phyloP scores from a whole-genome alignment of 2,888 invertebrate genomes.

The Lumbricus terrestris region DNA sequence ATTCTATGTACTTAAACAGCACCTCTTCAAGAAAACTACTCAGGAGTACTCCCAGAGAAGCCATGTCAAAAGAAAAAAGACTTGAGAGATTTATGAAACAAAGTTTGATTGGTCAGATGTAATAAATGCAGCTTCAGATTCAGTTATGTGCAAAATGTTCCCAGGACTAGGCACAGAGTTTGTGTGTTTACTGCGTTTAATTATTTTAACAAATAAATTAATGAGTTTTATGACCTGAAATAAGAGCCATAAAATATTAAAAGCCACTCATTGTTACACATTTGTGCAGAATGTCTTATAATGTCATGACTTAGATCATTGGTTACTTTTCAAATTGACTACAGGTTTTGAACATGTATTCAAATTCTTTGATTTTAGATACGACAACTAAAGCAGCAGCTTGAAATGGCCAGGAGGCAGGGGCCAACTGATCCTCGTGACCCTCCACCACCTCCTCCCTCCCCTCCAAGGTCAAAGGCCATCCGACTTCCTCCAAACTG shows the following conservation, averaged over 20 bases:
- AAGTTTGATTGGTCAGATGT: too few relatives aligned
- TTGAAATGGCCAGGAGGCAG: constrained; percentile 27
- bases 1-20: too few relatives aligned
- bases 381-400: constrained; percentile 22
- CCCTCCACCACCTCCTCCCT: constrained; percentile 56
- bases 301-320: not conserved
- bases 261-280: not conserved
- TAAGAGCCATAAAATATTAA: not conserved
- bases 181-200: not conserved
- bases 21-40: too few relatives aligned
- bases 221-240: not conserved
- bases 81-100: too few relatives aligned
- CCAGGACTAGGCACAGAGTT: not conserved
- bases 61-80: too few relatives aligned
- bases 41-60: too few relatives aligned
- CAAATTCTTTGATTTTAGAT: not conserved
- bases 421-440: constrained; percentile 30
- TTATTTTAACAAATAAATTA: not conserved
- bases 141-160: not conserved
- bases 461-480: constrained; percentile 53
- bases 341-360: not conserved
- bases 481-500: constrained; percentile 76
- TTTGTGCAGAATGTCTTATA: not conserved
- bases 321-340: not conserved
- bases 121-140: too few relatives aligned